Base-by-base conservation (phyloP, 2,113 vertebrate genomes). In the Engystomops pustulosus region DNA sequence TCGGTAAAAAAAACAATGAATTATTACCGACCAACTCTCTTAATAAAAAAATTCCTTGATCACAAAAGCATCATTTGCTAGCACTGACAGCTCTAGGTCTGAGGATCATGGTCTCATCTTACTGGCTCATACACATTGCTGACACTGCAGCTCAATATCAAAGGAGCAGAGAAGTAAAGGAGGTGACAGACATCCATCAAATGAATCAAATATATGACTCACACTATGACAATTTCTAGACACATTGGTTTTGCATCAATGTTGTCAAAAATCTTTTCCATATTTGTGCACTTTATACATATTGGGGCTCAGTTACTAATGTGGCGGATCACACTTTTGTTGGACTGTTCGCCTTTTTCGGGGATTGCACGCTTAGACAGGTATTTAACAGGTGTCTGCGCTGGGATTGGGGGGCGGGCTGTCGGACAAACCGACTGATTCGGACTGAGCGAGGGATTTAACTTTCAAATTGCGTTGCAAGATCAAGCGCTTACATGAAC, bases 21-120 rank as follows among this genome's bases (percentile, higher is more conserved):
- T 58, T 82, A 82, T 72, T 44, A 60, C 34, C 6, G 49, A 72
- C 34, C 18, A 81, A 72, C 25, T 49, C n/a, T 6, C 60, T 45
- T 60, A 82, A 60, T 71, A 53, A 81, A 38, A 81, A 72, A 60
- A 72, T 72, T 82, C 49, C 80, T 70, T 60, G 80, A 82, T 72
- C 80, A 60, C 23, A 60, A 11, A 60, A 60, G 68, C 49, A 70
- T 72, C 51, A 58, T 72, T 82, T 82, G 47, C 30, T 45, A 18
- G 23, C 80, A 70, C n/a, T 55, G 67, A 10, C 79, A 38, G 65
- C 65, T 72, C 80, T 32, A 38, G n/a, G 67, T 72, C 80, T 58
- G 80, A 72, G 45, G 80, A 30, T 58, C 68, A 45, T 60, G 23
- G 68, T 60, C 34, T 72, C 68, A 27, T 53, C 47, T 72, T 15